phyloP scores from a whole-genome alignment of 2,888 invertebrate species.

The Opisthograptis luteolata region DNA sequence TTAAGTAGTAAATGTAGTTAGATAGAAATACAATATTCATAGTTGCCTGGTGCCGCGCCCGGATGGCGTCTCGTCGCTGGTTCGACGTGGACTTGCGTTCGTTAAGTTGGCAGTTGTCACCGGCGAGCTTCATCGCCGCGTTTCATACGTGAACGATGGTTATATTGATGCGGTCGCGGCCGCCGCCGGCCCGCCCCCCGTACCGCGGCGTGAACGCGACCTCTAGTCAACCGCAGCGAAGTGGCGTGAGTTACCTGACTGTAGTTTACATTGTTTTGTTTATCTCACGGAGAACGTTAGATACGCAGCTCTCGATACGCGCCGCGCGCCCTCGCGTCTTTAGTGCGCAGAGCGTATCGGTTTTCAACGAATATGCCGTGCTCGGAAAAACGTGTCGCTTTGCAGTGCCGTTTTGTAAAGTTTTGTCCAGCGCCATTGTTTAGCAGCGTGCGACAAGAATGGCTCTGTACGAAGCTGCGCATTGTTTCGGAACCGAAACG shows the following conservation, averaged over 20 bases:
- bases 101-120: not conserved
- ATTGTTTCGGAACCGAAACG: not conserved
- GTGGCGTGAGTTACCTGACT: conserved; percentile 69
- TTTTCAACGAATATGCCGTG: conserved; percentile 4
- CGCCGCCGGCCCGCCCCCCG: conserved; percentile 19
- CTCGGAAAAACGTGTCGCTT: not conserved
- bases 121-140: not conserved
- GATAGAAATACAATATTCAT: not conserved
- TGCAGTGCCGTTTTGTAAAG: not conserved
- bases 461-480: not conserved
- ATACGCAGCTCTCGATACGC: conserved; percentile 62
- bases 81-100: conserved; percentile 2
- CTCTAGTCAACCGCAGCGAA: conserved; percentile 31
- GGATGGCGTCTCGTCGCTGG: conserved; percentile 13
- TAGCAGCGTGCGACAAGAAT: not conserved
- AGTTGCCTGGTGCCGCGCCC: not conserved
- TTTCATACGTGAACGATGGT: conserved; percentile 2
- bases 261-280: conserved; percentile 63
- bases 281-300: conserved; percentile 54
- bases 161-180: not conserved
- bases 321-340: conserved; percentile 39
- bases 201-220: conserved; percentile 25
- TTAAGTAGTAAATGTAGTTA: not conserved
- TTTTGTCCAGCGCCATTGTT: not conserved
- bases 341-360: conserved; percentile 19